phyloP scores from a whole-genome alignment of 2,888 invertebrate genomes.

The Aleiodes leptofemur region DNA sequence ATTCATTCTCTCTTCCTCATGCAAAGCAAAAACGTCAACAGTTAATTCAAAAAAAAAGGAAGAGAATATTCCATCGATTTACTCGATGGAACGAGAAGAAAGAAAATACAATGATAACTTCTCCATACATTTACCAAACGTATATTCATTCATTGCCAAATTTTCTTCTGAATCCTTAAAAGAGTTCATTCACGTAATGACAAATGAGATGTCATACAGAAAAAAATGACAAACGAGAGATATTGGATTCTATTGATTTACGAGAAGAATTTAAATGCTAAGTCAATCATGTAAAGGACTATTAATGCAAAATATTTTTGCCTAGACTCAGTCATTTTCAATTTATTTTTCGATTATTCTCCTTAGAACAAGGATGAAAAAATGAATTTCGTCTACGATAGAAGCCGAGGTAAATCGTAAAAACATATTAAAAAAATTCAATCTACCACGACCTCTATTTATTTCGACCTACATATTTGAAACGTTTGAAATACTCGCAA shows the following conservation, averaged over 20 bases:
- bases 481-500: conserved; percentile 1
- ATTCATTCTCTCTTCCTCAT: conserved; percentile 28
- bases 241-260: conserved; percentile 28
- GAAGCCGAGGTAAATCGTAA: not conserved
- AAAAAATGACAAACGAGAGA: not conserved
- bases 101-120: not conserved
- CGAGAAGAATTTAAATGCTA: conserved; percentile 14
- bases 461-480: conserved; percentile 14
- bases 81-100: not conserved
- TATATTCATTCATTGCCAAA: not conserved
- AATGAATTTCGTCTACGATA: no score
- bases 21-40: not conserved
- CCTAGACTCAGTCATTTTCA: not conserved
- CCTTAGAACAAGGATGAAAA: not conserved
- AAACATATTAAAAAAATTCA: conserved; percentile 18
- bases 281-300: conserved; percentile 15
- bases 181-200: conserved; percentile 16
- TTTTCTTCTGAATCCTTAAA: not conserved
- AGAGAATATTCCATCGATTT: conserved; percentile 4
- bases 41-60: no score
- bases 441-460: conserved; percentile 14
- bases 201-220: not conserved
- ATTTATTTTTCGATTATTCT: conserved; percentile 24
- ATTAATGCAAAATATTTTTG: conserved; percentile 1
- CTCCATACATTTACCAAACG: not conserved